A percentile compares a stretch with the other conserved stretches of the same genome.
These are phyloP conservation scores for Lampris megalopsis DNA, from an alignment of 2,113 vertebrate species.

Conservation along the genomic window DNA sequence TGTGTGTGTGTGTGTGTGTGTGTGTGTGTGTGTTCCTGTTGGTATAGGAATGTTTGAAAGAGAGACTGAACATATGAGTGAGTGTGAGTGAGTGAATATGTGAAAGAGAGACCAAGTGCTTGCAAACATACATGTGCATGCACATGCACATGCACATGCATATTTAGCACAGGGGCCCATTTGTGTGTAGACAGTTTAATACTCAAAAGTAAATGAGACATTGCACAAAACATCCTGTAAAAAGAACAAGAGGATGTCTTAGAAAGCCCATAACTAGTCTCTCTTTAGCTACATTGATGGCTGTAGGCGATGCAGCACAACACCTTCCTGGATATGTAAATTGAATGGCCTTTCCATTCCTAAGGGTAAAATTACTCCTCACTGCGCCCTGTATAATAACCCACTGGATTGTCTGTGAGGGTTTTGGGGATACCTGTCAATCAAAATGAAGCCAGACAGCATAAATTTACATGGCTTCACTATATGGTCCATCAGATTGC, in stretches of 20 bases:
- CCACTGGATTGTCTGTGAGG: conserved; percentile 41
- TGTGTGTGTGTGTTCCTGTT: background rate
- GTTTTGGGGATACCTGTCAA: conserved; percentile 66
- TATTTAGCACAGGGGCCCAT: background rate
- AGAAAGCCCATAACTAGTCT: conserved; percentile 25
- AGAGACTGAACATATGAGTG: too few relatives aligned
- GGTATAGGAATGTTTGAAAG: too few relatives aligned
- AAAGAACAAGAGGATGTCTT: conserved; percentile 37
- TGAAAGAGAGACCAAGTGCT: too few relatives aligned
- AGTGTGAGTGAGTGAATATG: too few relatives aligned
- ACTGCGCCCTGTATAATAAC: conserved; percentile 64
- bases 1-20: background rate
- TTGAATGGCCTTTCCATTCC: conserved; percentile 57
- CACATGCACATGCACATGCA: background rate
- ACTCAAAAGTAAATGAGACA: conserved; percentile 23
- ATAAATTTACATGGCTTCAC: conserved; percentile 69
- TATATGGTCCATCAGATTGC: conserved; percentile 35
- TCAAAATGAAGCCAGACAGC: conserved; percentile 64
- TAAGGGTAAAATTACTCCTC: conserved; percentile 61
- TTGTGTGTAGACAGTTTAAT: conserved; percentile 4
- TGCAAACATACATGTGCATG: too few relatives aligned
- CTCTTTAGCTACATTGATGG: conserved; percentile 30
- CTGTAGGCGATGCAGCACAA: conserved; percentile 28
- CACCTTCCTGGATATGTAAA: conserved; percentile 61
- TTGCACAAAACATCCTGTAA: background rate